phyloP scores from a whole-genome alignment of 2,888 invertebrate genomes.

The Drosophila flavopinicola region DNA sequence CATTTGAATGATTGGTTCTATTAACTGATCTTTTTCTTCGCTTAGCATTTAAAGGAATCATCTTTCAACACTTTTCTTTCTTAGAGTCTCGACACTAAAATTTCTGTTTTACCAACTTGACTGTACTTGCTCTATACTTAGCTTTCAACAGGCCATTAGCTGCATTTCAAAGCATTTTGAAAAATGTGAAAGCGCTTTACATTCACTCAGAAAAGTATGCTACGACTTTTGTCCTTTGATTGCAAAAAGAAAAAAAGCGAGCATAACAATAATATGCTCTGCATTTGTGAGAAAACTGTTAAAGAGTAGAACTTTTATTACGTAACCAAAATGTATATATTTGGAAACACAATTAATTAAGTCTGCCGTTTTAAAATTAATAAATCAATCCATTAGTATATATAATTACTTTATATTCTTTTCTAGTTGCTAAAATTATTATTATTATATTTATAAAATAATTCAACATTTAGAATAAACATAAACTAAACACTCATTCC shows the following conservation, averaged over 20 bases:
- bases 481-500: no score
- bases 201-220: slow-evolving; percentile 42
- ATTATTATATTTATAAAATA: no score
- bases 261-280: neutral
- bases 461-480: no score
- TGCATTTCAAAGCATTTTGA: slow-evolving; percentile 11
- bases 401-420: no score
- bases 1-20: neutral
- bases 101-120: neutral
- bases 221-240: slow-evolving; percentile 47
- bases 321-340: no score
- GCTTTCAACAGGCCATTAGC: neutral
- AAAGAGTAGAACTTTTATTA: neutral
- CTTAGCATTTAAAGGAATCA: no score
- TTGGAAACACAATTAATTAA: no score
- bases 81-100: neutral
- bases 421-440: no score
- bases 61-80: neutral
- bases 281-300: neutral
- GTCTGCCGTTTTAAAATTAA: no score
- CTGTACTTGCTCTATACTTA: neutral
- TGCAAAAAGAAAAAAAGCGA: neutral
- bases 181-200: slow-evolving; percentile 3
- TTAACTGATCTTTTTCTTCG: no score
- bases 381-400: no score